Percentiles rank a stretch among this genome's conserved stretches.
These are phyloP conservation scores for Heliothis subflexa DNA, from an alignment of 1,140 invertebrate genomes.

Conservation along the genomic window DNA sequence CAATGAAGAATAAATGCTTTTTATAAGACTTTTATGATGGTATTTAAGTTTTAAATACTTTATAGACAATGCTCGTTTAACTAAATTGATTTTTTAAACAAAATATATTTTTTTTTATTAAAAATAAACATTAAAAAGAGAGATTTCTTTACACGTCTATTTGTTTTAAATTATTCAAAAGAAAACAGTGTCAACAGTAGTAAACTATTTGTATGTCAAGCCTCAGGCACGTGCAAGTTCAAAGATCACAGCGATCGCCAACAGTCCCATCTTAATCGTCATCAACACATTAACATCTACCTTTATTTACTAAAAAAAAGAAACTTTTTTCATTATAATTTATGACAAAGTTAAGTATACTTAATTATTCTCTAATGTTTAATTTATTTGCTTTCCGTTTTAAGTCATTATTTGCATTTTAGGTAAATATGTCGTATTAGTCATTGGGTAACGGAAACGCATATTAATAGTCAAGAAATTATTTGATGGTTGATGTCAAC, in stretches of 20 bases:
- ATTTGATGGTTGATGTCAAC: constrained; percentile 39
- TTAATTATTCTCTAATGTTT: constrained; percentile 47
- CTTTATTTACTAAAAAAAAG: constrained; percentile 37
- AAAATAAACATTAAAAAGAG: no score
- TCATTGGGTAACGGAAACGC: constrained; percentile 41
- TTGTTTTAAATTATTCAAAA: not conserved
- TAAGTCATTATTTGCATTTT: constrained; percentile 44
- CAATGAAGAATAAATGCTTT: not conserved
- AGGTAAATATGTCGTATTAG: constrained; percentile 46
- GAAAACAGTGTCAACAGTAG: constrained; percentile 15
- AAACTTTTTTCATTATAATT: constrained; percentile 24
- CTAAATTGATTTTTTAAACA: not conserved
- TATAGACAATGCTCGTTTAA: not conserved
- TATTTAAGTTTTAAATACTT: not conserved
- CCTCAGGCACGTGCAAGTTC: constrained; percentile 14
- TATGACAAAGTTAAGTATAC: constrained; percentile 28
- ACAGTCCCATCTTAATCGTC: constrained; percentile 10
- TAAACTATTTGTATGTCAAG: constrained; percentile 22
- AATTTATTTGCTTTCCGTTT: constrained; percentile 44
- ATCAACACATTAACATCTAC: constrained; percentile 9
- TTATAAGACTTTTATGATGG: not conserved
- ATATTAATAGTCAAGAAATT: constrained; percentile 34
- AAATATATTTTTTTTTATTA: no score
- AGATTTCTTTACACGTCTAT: no score
- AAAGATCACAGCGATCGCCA: constrained; percentile 22